phyloP scores from a whole-genome alignment of 2,113 vertebrate genomes.

The Todiramphus chloris region DNA sequence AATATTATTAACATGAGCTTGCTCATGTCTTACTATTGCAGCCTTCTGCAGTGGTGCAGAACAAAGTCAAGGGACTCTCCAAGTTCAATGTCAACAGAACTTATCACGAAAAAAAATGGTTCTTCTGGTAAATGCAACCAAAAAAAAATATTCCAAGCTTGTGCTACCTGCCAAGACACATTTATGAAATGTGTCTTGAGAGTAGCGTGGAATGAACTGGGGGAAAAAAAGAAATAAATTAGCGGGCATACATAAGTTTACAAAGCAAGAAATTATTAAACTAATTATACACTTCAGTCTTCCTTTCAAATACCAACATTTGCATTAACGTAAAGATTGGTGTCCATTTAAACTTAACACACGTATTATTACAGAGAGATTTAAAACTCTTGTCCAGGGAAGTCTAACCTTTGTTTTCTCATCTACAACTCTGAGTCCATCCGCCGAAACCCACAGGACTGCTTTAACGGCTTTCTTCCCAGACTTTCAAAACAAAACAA shows the following conservation, averaged over 20 bases:
- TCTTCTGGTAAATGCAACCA: neutral
- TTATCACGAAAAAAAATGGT: neutral
- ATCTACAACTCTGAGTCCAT: constrained; percentile 96
- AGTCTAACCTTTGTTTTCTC: constrained; percentile 97
- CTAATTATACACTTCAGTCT: neutral
- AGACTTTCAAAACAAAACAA: constrained; percentile 78
- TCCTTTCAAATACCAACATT: constrained; percentile 3
- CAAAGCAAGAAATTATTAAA: constrained; percentile 32
- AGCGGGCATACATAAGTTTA: neutral
- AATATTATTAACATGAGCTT: neutral
- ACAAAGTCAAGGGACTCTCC: neutral
- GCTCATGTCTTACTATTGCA: neutral
- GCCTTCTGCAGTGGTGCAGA: neutral
- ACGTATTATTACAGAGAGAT: neutral
- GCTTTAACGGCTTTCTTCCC: constrained; percentile 97
- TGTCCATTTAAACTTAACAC: neutral
- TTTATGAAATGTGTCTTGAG: neutral
- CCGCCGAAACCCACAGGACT: constrained; percentile 96
- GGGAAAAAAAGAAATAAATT: neutral
- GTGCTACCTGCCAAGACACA: neutral
- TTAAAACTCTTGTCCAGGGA: neutral
- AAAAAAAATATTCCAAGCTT: neutral
- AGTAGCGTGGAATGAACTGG: neutral
- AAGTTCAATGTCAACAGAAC: neutral
- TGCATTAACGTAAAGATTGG: neutral